Conservation (phyloP, 2,888 invertebrate genomes). For the Cosmia trapezina region DNA sequence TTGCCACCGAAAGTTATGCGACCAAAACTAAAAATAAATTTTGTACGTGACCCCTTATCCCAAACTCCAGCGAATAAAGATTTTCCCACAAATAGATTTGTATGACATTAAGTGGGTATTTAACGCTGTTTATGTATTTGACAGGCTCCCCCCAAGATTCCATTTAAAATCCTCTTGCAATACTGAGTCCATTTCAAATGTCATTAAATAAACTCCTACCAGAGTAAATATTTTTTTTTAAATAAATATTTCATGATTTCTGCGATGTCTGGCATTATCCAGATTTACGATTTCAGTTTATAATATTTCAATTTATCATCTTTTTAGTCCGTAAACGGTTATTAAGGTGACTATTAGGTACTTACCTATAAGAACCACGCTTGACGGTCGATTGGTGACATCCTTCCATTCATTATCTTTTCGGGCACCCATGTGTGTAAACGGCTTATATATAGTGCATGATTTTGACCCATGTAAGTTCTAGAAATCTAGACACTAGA, state of each 20-base stretch:
- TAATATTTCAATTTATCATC: not conserved
- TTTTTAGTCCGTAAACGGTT: not conserved
- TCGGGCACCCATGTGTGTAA: not conserved
- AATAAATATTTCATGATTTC: not conserved
- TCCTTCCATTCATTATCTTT: not conserved
- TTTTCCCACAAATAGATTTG: conserved; percentile 27
- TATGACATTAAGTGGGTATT: conserved; percentile 50
- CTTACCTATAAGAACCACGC: not conserved
- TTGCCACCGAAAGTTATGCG: not conserved
- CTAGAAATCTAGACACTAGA: too few relatives aligned
- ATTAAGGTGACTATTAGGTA: not conserved
- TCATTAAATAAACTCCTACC: conserved; percentile 10
- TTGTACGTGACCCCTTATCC: not conserved
- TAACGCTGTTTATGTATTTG: conserved; percentile 36
- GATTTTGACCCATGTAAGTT: too few relatives aligned
- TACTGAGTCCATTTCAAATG: conserved; percentile 23
- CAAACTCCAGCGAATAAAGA: not conserved
- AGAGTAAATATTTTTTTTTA: not conserved
- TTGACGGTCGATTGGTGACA: not conserved
- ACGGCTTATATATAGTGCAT: not conserved
- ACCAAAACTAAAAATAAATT: conserved; percentile 10
- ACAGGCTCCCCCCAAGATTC: conserved; percentile 43
- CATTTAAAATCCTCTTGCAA: conserved; percentile 35
- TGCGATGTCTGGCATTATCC: not conserved
- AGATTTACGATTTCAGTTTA: not conserved